A percentile compares a stretch with the other conserved stretches of the same genome.
phyloP scores from a whole-genome alignment of 2,888 invertebrate species.

The Branchellion lobata region DNA sequence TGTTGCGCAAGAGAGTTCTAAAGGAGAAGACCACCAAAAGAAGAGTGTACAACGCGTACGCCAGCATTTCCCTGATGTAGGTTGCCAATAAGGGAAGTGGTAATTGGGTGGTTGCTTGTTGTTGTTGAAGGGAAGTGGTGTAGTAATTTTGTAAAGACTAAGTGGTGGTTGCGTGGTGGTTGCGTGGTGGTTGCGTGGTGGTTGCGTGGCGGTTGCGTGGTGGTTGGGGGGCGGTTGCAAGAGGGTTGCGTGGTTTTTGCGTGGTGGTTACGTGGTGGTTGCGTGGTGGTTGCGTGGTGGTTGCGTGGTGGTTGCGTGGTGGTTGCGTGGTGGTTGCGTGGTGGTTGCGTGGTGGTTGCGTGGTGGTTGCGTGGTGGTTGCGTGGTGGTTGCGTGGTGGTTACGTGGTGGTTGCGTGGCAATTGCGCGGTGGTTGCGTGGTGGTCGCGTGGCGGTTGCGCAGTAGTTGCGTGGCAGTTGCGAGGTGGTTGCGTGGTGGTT shows the following conservation, averaged over 20 bases:
- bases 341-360: too few relatives aligned
- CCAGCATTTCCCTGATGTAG: not conserved
- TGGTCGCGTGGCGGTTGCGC: too few relatives aligned
- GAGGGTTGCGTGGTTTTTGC: not conserved
- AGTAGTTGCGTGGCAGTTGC: too few relatives aligned
- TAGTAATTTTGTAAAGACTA: not conserved
- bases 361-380: too few relatives aligned
- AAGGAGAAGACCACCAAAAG: slow-evolving; percentile 61
- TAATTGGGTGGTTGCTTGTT: not conserved
- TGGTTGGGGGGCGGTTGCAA: not conserved
- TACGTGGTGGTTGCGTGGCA: too few relatives aligned
- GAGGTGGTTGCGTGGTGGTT: too few relatives aligned
- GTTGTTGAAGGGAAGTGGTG: not conserved
- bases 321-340: too few relatives aligned
- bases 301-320: too few relatives aligned
- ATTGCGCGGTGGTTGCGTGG: too few relatives aligned
- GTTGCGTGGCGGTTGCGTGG: not conserved
- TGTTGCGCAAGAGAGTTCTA: slow-evolving; percentile 78
- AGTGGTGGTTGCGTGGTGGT: not conserved
- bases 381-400: too few relatives aligned
- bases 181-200: not conserved
- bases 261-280: too few relatives aligned
- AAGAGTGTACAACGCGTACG: not conserved
- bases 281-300: too few relatives aligned
- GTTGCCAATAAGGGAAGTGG: not conserved